A percentile compares a stretch with the other conserved stretches of the same genome.
phyloP scores from a whole-genome alignment of 1,140 invertebrate species.

The Euura lappo region DNA sequence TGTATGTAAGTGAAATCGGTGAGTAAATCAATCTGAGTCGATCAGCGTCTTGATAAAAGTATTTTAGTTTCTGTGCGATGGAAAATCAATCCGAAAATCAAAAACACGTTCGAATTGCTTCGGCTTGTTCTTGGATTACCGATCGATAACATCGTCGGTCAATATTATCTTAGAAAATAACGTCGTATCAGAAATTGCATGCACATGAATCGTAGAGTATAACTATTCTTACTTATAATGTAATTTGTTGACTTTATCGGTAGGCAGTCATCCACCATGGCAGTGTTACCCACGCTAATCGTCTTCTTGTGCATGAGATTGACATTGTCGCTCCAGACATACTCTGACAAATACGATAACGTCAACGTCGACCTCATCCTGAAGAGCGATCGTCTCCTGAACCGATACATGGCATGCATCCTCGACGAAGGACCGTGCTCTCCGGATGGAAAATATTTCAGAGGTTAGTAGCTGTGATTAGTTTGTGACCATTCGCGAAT shows the following conservation, averaged over 20 bases:
- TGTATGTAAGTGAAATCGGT: not conserved
- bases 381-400: slow-evolving; percentile 17
- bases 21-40: not conserved
- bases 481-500: no score
- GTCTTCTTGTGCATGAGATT: not conserved
- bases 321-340: not conserved
- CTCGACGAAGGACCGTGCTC: slow-evolving; percentile 50
- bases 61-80: no score
- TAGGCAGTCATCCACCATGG: not conserved
- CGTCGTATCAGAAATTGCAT: no score
- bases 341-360: slow-evolving; percentile 16
- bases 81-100: no score
- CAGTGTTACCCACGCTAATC: not conserved
- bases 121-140: no score
- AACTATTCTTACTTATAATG: no score
- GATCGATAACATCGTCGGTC: no score
- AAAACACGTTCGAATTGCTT: no score
- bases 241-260: no score
- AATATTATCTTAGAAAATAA: no score
- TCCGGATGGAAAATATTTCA: slow-evolving; percentile 46
- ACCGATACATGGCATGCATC: slow-evolving; percentile 34
- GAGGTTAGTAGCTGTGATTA: slow-evolving; percentile 40
- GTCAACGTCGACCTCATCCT: slow-evolving; percentile 20
- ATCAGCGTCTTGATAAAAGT: no score
- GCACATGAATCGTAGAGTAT: no score